A percentile compares a stretch with the other conserved stretches of the same genome.
Evolutionary conservation across 2,797 vertebrate genomes (phyloP).

Genomic region (Babyrousa celebensis): DNA sequence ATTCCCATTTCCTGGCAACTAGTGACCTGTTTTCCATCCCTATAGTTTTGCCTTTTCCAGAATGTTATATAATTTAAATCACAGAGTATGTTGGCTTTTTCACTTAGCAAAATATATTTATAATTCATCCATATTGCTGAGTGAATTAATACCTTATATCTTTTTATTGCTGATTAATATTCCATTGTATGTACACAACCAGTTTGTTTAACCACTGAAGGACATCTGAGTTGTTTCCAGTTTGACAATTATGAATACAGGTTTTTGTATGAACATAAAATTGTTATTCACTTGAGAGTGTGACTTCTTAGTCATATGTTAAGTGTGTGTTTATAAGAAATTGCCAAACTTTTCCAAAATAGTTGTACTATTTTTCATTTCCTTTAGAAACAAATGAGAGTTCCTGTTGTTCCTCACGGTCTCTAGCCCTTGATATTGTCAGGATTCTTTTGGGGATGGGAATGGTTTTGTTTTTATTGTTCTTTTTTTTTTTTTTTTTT

Average conservation of each 20-base stretch:
- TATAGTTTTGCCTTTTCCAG: conserved; percentile 21
- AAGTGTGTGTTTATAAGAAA: not conserved
- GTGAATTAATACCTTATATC: not conserved
- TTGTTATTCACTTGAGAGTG: not conserved
- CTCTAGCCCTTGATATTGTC: not conserved
- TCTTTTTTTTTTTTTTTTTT: no score
- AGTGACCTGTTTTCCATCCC: not conserved
- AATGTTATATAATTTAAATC: not conserved
- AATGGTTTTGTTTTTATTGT: not conserved
- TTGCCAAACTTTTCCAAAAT: not conserved
- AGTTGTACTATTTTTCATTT: not conserved
- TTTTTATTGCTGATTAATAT: not conserved
- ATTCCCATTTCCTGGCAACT: not conserved
- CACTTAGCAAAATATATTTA: not conserved
- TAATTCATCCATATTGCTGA: not conserved
- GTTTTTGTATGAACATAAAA: conserved; percentile 15
- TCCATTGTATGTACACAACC: not conserved
- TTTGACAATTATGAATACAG: not conserved
- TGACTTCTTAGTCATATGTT: not conserved
- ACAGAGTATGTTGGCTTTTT: not conserved
- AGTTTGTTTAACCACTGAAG: not conserved
- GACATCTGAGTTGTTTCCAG: not conserved
- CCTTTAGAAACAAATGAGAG: not conserved
- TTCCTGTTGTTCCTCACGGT: not conserved
- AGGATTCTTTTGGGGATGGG: not conserved